Conservation (phyloP, 2,888 invertebrate species). For the Cryptocephalus primarius region DNA sequence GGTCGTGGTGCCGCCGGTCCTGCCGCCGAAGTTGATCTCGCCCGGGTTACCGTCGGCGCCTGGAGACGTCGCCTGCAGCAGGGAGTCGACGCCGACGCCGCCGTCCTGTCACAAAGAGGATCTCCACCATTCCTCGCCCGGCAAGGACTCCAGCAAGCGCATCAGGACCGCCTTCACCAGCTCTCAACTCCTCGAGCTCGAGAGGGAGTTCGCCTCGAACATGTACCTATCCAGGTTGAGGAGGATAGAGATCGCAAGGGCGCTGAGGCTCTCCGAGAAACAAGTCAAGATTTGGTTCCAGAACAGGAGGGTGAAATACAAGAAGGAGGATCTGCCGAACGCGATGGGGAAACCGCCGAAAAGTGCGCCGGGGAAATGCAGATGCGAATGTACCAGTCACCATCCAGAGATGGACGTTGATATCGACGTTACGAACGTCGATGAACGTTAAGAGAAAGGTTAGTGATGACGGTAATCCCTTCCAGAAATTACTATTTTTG, state of each 20-base stretch:
- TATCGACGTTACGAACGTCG: slow-evolving; percentile 32
- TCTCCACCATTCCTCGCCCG: slow-evolving; percentile 29
- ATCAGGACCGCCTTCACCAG: slow-evolving; percentile 92
- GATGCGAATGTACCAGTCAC: slow-evolving; percentile 32
- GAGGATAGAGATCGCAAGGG: slow-evolving; percentile 87
- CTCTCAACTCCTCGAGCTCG: slow-evolving; percentile 75
- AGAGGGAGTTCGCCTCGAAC: slow-evolving; percentile 79
- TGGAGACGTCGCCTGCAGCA: slow-evolving; percentile 32
- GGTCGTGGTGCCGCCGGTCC: slow-evolving; percentile 12
- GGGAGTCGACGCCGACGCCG: slow-evolving; percentile 47
- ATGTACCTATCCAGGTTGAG: slow-evolving; percentile 84
- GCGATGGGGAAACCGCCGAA: slow-evolving; percentile 7
- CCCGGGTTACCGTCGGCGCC: neutral
- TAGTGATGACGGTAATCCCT: no score
- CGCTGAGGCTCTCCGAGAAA: slow-evolving; percentile 79
- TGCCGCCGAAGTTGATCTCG: slow-evolving; percentile 2
- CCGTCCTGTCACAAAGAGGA: slow-evolving; percentile 24
- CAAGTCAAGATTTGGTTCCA: slow-evolving; percentile 96
- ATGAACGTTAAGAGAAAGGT: slow-evolving; percentile 17
- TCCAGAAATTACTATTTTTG: no score
- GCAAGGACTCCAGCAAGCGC: slow-evolving; percentile 63
- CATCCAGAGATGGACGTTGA: slow-evolving; percentile 32
- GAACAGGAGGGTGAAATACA: slow-evolving; percentile 85
- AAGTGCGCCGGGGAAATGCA: slow-evolving; percentile 34
- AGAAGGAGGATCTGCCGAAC: slow-evolving; percentile 69